Conservation (phyloP, 2,888 invertebrate species). For the Ectemnius cavifrons region DNA sequence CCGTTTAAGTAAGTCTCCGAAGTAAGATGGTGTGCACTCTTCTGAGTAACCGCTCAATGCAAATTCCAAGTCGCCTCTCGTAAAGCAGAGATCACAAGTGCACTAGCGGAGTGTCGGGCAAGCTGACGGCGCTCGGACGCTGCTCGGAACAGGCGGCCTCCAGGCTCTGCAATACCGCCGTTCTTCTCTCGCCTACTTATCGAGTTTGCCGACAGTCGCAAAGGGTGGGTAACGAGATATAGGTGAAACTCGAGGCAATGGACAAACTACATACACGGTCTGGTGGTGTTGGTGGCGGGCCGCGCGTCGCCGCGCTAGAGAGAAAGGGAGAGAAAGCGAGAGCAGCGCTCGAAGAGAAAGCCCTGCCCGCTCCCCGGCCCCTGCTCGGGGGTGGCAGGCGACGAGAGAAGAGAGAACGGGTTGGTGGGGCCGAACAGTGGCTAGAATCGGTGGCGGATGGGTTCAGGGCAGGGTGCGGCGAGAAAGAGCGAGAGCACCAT, state of each 20-base stretch:
- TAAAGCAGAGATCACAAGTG: not conserved
- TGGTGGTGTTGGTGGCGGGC: not conserved
- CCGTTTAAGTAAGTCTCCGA: too few relatives aligned
- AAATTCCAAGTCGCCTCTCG: not conserved
- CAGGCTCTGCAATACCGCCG: not conserved
- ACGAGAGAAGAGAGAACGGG: conserved; percentile 25
- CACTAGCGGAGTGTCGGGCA: too few relatives aligned
- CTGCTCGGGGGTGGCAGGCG: conserved; percentile 29
- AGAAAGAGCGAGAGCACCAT: too few relatives aligned
- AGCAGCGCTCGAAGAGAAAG: not conserved
- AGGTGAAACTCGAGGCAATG: conserved; percentile 62
- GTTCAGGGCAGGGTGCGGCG: conserved; percentile 41
- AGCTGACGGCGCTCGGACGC: too few relatives aligned
- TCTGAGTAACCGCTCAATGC: not conserved
- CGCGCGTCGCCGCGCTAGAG: not conserved
- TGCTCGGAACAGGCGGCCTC: not conserved
- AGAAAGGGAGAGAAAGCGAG: conserved; percentile 2
- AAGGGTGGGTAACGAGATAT: conserved; percentile 66
- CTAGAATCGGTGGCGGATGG: conserved; percentile 32
- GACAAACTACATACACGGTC: not conserved
- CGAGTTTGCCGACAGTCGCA: conserved; percentile 61
- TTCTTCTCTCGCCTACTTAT: conserved; percentile 15
- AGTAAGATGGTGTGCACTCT: too few relatives aligned
- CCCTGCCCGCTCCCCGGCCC: too few relatives aligned
- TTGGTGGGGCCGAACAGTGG: conserved; percentile 40